Percentiles rank a stretch among this genome's conserved stretches.
Evolutionary conservation across 2,797 vertebrate species (phyloP).

Genomic region (Uromys caudimaculatus): DNA sequence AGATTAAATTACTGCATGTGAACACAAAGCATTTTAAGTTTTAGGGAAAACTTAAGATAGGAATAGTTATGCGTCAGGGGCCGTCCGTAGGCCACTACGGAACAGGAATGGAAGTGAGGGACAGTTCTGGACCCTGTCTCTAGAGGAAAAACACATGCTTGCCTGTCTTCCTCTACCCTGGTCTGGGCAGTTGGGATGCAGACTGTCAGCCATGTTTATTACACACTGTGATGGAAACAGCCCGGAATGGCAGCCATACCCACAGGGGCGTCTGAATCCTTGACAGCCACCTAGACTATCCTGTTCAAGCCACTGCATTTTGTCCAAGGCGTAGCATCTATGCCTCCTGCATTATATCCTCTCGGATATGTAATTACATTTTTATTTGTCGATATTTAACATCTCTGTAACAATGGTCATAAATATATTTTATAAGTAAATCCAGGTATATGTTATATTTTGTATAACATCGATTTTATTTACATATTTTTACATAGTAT

Average conservation of each 20-base stretch:
- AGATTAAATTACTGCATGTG: constrained; percentile 30
- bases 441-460: not conserved
- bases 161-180: not conserved
- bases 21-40: constrained; percentile 42
- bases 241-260: not conserved
- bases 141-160: not conserved
- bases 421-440: constrained; percentile 8
- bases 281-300: not conserved
- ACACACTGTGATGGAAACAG: not conserved
- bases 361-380: not conserved
- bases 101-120: constrained; percentile 3
- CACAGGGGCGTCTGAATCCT: not conserved
- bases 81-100: too few relatives aligned
- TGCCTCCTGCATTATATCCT: not conserved
- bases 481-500: not conserved
- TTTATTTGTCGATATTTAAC: constrained; percentile 17
- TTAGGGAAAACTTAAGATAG: constrained; percentile 24
- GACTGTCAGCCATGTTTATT: not conserved
- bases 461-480: not conserved
- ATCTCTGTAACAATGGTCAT: not conserved
- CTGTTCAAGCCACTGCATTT: not conserved
- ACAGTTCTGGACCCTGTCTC: constrained; percentile 25
- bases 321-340: not conserved
- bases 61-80: not conserved
- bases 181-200: not conserved